These are phyloP conservation scores for Mnemiopsis leidyi DNA, from an alignment of 37 sponge, comb jelly and placozoan genomes.

Conservation along the genomic window DNA sequence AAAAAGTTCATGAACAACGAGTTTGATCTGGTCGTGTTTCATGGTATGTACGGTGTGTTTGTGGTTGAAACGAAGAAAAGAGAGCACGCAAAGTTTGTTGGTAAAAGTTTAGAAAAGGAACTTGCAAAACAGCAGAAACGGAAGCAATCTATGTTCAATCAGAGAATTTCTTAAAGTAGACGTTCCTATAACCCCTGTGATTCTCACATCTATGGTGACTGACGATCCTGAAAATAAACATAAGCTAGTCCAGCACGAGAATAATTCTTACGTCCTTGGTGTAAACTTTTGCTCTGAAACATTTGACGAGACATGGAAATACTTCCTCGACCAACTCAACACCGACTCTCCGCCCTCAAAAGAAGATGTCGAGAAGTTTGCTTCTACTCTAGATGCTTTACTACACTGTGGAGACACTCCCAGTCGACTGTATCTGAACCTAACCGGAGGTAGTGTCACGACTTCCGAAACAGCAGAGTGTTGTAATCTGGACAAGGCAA, in stretches of 20 bases:
- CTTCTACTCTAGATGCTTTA: background rate
- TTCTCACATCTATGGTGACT: background rate
- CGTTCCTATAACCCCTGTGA: background rate
- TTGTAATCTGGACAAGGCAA: constrained; percentile 7
- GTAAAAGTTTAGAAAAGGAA: background rate
- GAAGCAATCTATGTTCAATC: background rate
- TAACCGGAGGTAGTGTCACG: background rate
- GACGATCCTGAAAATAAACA: background rate
- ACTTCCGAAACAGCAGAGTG: background rate
- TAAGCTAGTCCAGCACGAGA: background rate
- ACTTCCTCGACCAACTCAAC: background rate
- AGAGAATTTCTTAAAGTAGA: background rate
- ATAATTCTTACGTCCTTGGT: background rate
- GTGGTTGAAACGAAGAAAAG: background rate
- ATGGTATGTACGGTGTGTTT: constrained; percentile 3
- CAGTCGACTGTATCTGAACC: background rate
- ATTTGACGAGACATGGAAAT: background rate
- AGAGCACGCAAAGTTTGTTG: background rate
- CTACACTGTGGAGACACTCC: background rate
- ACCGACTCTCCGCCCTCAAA: background rate
- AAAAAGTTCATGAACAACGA: background rate
- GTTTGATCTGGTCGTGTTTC: constrained; percentile 20
- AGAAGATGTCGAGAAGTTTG: constrained; percentile 1
- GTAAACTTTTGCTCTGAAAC: background rate
- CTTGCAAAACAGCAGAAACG: constrained; percentile 7